Percentiles rank a stretch among this genome's conserved stretches.
Conservation (phyloP, 2,888 invertebrate species). For the Spatulosminthurus flaviceps region DNA sequence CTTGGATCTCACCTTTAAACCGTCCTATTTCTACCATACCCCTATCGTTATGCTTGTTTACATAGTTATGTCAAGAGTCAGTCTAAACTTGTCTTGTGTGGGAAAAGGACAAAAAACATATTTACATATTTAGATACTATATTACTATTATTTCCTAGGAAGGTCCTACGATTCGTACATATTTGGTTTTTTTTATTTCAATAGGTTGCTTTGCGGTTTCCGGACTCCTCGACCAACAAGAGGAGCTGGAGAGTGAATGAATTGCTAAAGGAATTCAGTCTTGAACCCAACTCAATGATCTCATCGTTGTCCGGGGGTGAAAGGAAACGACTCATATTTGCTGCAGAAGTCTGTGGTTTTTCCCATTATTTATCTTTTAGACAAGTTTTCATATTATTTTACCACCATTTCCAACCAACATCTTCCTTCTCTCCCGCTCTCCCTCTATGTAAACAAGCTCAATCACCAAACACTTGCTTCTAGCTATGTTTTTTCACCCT, state of each 20-base stretch:
- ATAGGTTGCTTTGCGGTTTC: slow-evolving; percentile 37
- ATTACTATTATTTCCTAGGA: not conserved
- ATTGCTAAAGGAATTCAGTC: slow-evolving; percentile 38
- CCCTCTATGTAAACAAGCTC: not conserved
- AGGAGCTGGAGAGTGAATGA: slow-evolving; percentile 32
- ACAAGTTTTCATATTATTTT: not conserved
- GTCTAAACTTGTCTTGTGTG: no score
- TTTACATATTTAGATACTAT: no score
- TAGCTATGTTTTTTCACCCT: not conserved
- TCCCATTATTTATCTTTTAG: slow-evolving; percentile 6
- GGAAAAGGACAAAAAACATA: not conserved
- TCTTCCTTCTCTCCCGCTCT: not conserved
- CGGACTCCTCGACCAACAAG: not conserved
- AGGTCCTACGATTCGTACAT: not conserved
- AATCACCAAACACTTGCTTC: not conserved
- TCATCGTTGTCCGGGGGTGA: slow-evolving; percentile 86
- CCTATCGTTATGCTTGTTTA: no score
- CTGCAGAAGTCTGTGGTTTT: slow-evolving; percentile 77
- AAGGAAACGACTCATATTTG: slow-evolving; percentile 94
- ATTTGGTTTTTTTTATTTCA: not conserved
- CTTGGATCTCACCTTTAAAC: no score
- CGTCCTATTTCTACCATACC: no score
- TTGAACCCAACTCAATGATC: slow-evolving; percentile 32
- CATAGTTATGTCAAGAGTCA: no score
- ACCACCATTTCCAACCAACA: not conserved